phyloP scores from a whole-genome alignment of 2,113 vertebrate species.

The Eonycteris spelaea region DNA sequence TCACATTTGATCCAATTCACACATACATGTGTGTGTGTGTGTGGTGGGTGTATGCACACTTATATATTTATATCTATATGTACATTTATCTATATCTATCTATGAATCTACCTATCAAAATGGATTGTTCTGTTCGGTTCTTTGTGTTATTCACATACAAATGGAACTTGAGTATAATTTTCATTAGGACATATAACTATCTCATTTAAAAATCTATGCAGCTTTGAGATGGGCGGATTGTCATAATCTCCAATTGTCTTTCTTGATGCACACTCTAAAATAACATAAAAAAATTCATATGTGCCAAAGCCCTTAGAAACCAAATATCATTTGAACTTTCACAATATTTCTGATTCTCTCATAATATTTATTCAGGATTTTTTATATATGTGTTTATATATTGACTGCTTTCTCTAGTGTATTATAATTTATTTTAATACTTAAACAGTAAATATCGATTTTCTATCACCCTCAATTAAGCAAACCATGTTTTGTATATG shows the following conservation, averaged over 20 bases:
- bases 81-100: not conserved
- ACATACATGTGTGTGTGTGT: too few relatives aligned
- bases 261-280: not conserved
- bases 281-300: not conserved
- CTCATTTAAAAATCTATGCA: not conserved
- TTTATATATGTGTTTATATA: not conserved
- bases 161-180: not conserved
- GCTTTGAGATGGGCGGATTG: not conserved
- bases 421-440: not conserved
- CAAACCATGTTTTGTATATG: not conserved
- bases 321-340: not conserved
- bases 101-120: not conserved
- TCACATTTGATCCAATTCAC: too few relatives aligned
- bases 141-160: not conserved
- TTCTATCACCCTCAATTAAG: not conserved
- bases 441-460: not conserved
- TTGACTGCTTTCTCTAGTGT: not conserved
- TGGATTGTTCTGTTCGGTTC: not conserved
- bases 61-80: not conserved
- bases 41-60: too few relatives aligned
- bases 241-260: not conserved
- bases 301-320: not conserved
- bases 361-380: not conserved
- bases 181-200: not conserved
- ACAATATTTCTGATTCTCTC: not conserved